Conservation (phyloP, 2,113 vertebrate genomes). For the Corvus cornix region DNA sequence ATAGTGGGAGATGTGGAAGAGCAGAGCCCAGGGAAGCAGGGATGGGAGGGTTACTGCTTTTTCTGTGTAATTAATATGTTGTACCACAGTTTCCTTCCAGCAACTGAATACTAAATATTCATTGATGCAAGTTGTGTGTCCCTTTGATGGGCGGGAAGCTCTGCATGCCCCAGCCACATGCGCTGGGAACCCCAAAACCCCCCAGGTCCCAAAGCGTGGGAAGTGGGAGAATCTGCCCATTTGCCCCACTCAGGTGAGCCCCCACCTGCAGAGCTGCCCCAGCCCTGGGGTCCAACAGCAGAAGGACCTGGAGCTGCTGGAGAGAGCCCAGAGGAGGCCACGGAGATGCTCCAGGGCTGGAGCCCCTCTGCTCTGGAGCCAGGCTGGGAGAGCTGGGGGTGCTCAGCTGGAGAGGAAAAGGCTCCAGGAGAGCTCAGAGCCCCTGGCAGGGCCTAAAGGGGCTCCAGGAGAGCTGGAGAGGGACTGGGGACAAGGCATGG, state of each 20-base stretch:
- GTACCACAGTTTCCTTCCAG: not conserved
- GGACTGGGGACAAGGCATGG: not conserved
- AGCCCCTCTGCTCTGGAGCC: not conserved
- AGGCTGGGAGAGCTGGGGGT: not conserved
- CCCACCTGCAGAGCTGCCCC: not conserved
- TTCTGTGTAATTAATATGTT: not conserved
- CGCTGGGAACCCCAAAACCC: not conserved
- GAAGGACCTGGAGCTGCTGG: rapidly evolving
- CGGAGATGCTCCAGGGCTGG: rapidly evolving
- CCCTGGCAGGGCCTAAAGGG: rapidly evolving
- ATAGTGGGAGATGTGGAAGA: not conserved
- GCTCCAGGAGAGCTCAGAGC: not conserved
- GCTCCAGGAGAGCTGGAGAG: not conserved
- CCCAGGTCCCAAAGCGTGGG: not conserved
- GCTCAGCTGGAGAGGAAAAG: not conserved
- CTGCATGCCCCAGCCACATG: not conserved
- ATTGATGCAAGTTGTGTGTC: not conserved
- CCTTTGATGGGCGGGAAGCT: not conserved
- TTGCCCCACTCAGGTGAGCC: not conserved
- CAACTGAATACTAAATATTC: not conserved
- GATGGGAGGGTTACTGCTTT: not conserved
- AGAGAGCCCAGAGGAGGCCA: not conserved
- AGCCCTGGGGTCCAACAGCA: not conserved
- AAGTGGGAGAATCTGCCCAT: not conserved
- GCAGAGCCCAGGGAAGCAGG: not conserved